Conservation (phyloP, 2,797 vertebrate genomes). For the Urophycis tenuis region DNA sequence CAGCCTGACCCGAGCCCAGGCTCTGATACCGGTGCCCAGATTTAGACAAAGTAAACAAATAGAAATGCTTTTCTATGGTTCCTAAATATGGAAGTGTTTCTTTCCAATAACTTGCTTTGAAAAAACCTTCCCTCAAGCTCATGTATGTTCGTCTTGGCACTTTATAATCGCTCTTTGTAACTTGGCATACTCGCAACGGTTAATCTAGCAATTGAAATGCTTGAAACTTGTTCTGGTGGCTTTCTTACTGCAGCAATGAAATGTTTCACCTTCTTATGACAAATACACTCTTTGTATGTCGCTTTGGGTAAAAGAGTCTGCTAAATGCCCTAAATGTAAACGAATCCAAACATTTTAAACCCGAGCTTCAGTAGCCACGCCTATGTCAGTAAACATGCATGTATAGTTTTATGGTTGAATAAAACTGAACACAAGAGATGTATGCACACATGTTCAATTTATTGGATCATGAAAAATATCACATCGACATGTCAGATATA, state of each 20-base stretch:
- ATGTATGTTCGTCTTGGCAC: no score
- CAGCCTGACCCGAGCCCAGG: slow-evolving; percentile 39
- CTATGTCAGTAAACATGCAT: background rate
- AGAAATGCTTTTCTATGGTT: background rate
- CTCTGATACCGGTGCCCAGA: slow-evolving; percentile 16
- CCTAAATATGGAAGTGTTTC: background rate
- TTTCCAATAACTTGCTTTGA: background rate
- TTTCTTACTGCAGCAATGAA: no score
- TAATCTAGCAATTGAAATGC: no score
- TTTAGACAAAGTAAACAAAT: background rate
- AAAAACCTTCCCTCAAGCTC: no score
- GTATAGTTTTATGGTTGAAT: background rate
- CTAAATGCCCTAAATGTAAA: no score
- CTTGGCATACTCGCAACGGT: no score
- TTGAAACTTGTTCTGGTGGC: no score
- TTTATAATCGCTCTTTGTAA: no score
- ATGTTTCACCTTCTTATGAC: no score
- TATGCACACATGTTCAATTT: slow-evolving; percentile 67
- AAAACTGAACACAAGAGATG: slow-evolving; percentile 29
- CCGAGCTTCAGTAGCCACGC: no score
- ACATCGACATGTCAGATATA: slow-evolving; percentile 73
- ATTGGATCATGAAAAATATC: slow-evolving; percentile 85
- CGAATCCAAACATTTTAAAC: background rate
- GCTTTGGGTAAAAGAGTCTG: no score
- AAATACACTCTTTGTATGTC: no score